A percentile compares a stretch with the other conserved stretches of the same genome.
Conservation (phyloP, 2,113 vertebrate species). For the Sylvicapra grimmia region DNA sequence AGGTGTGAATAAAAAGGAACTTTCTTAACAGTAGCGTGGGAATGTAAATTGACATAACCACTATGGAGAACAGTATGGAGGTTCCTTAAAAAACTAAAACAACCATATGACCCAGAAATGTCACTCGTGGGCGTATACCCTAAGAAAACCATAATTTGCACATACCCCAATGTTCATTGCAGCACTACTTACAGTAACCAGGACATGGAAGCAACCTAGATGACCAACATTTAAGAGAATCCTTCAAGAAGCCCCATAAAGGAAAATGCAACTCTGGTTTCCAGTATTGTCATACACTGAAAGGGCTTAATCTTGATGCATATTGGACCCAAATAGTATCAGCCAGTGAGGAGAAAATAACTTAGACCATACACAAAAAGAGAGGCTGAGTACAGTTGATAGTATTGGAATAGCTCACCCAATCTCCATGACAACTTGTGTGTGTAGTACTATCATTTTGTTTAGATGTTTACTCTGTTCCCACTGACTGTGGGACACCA, state of each 20-base stretch:
- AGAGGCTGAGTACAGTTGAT: neutral
- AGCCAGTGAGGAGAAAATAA: neutral
- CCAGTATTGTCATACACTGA: neutral
- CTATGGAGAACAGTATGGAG: neutral
- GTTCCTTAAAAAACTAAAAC: neutral
- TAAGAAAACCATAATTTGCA: neutral
- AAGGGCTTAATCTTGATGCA: neutral
- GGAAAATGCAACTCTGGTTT: neutral
- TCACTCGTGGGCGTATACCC: rapidly evolving
- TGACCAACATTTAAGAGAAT: neutral
- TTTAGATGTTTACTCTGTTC: neutral
- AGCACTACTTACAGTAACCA: neutral
- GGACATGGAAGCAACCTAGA: neutral
- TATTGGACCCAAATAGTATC: neutral
- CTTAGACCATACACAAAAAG: neutral
- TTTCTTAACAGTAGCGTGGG: neutral
- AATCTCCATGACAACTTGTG: neutral
- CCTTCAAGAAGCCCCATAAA: neutral
- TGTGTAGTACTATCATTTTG: neutral
- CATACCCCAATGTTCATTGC: neutral
- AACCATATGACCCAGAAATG: neutral
- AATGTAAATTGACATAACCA: neutral
- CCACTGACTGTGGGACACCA: neutral
- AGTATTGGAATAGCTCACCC: neutral
- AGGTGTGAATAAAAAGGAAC: neutral